These are phyloP conservation scores for Dysdera silvatica DNA, from an alignment of 1,140 invertebrate species.

Conservation along the genomic window DNA sequence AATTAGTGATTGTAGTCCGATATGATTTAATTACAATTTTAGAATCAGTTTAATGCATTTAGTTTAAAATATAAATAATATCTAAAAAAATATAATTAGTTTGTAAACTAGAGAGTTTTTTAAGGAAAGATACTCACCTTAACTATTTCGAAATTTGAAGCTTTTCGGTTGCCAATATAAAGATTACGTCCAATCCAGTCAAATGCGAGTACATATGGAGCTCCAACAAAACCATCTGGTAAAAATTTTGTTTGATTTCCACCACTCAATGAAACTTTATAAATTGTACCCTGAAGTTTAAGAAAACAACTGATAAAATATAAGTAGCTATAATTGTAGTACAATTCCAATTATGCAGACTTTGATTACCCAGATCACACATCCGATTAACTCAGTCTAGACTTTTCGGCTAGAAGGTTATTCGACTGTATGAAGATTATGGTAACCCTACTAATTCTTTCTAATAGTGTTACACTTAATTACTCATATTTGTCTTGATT, in stretches of 20 bases:
- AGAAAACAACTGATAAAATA: slow-evolving; percentile 35
- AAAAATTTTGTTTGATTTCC: slow-evolving; percentile 81
- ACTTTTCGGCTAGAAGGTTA: too few relatives aligned
- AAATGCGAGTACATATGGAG: slow-evolving; percentile 82
- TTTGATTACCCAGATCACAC: too few relatives aligned
- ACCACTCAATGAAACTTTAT: slow-evolving; percentile 70
- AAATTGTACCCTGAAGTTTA: slow-evolving; percentile 76
- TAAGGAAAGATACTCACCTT: slow-evolving; percentile 46
- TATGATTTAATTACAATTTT: background rate
- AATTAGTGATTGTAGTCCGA: too few relatives aligned
- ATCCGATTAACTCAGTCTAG: too few relatives aligned
- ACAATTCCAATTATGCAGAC: too few relatives aligned
- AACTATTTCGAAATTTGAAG: slow-evolving; percentile 87
- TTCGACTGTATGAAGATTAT: too few relatives aligned
- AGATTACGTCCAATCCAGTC: slow-evolving; percentile 95
- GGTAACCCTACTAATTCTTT: too few relatives aligned
- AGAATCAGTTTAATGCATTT: slow-evolving; percentile 4
- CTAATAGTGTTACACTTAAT: too few relatives aligned
- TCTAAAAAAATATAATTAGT: background rate
- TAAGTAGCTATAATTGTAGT: slow-evolving; percentile 5
- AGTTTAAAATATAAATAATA: background rate
- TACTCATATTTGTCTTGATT: too few relatives aligned
- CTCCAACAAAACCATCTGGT: slow-evolving; percentile 69
- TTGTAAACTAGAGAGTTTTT: background rate
- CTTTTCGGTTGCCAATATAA: slow-evolving; percentile 82